These are phyloP conservation scores for Rhinatrema bivittatum DNA, from an alignment of 2,797 vertebrate species.

Conservation along the genomic window DNA sequence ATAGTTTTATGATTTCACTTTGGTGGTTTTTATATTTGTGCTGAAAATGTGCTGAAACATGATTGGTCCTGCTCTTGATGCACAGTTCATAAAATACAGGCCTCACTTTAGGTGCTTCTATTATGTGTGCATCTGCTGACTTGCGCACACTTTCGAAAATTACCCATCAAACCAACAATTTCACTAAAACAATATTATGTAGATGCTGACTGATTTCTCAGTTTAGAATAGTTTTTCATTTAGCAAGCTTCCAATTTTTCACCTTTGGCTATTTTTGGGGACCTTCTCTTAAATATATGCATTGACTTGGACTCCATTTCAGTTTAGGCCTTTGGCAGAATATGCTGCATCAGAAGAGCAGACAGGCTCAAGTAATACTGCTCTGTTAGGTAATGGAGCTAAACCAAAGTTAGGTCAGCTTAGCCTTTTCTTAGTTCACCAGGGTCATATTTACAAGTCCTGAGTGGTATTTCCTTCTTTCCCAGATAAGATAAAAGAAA, in stretches of 20 bases:
- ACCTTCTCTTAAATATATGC: constrained; percentile 2
- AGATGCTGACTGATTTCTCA: background rate
- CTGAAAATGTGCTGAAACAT: no score
- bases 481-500: constrained; percentile 84
- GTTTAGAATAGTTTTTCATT: background rate
- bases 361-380: no score
- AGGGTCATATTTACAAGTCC: constrained; percentile 91
- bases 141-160: constrained; percentile 9
- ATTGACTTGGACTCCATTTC: constrained; percentile 12
- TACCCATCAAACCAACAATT: background rate
- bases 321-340: no score
- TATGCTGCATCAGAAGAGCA: no score
- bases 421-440: constrained; percentile 53
- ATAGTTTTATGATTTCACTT: no score
- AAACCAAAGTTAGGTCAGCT: constrained; percentile 30
- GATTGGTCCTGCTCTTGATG: no score
- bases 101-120: no score
- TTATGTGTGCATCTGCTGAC: no score
- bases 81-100: no score
- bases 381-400: constrained; percentile 44
- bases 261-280: no score
- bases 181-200: no score
- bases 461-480: constrained; percentile 92
- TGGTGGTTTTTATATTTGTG: no score
- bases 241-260: background rate